Base-by-base conservation (phyloP, 2,888 invertebrate genomes). In the Leptinotarsa tumamoca region DNA sequence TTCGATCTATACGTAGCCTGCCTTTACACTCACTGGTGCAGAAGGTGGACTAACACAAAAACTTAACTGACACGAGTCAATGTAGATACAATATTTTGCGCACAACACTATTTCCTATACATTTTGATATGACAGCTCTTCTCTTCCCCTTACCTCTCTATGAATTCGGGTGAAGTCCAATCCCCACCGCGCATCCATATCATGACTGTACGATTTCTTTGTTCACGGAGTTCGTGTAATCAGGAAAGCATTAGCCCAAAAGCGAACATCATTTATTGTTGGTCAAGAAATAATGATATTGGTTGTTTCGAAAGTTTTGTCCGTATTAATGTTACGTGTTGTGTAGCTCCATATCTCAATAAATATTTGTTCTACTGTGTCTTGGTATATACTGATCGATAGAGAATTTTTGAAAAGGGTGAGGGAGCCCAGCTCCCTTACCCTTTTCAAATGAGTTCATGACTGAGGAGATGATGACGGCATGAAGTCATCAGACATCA, bases 11-110 rank as follows among this genome's bases (percentile, higher is more conserved):
- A 51, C 43, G 56, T 71, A 76, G 85, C 85, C 90, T 89, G 92
- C 95, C 95, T 95, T 95, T 95, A 95, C 94, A 95, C 95, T 90
- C 95, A 95, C 95, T 95, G 95, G 95, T 91, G 93, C 91, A 95
- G 95, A 95, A 95, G 95, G 94, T 93, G 77, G 90, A 91, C 91
- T 86, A 85, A 82, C 76, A 80, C 76, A 83, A 80, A 79, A 76
- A 78, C 79, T 73, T 71, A 80, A 80, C 79, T 73, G 58, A 51
- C 18, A 56, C 27, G 66, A 72, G 70, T 73, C 72, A 61, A 69
- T 71, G 72, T 77, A 76, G 69, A 73, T 72, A 78, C 54, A 77
- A 73, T 75, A 78, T 79, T 80, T 81, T 85, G 84, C 85, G 79
- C 85, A 84, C 83, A 78, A 78, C 81, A 82, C 84, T 72, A 81